These are phyloP conservation scores for Elysia chlorotica DNA, from an alignment of 1,140 invertebrate genomes.

Conservation along the genomic window DNA sequence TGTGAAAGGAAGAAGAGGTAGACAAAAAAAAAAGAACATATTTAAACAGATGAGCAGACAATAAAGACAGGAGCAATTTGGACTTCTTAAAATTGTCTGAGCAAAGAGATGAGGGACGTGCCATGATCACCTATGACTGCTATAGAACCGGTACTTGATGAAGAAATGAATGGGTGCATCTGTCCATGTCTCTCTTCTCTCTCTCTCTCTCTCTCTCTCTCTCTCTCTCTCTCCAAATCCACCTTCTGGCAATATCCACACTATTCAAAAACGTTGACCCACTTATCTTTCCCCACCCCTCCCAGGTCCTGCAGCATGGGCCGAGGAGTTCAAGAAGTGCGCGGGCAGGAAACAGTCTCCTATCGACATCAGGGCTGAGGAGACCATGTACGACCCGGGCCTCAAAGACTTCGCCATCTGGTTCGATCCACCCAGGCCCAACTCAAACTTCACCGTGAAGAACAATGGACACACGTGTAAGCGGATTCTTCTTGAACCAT, in stretches of 20 bases:
- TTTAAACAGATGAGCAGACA: no score
- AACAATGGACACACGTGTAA: constrained; percentile 57
- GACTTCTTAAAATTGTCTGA: no score
- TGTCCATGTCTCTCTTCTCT: neutral
- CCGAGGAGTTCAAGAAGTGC: constrained; percentile 45
- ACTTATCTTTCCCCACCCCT: neutral
- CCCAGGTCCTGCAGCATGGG: constrained; percentile 49
- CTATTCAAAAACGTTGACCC: neutral
- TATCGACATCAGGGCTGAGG: constrained; percentile 41
- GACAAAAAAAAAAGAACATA: no score
- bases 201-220: neutral
- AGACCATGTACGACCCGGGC: constrained; percentile 43
- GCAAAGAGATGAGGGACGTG: no score
- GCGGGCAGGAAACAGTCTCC: constrained; percentile 52
- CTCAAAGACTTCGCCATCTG: constrained; percentile 51
- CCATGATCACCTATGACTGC: no score
- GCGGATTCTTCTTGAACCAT: no score
- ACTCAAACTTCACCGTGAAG: constrained; percentile 40
- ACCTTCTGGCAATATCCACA: neutral
- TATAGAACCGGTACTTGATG: no score
- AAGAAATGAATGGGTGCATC: no score
- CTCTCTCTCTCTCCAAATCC: neutral
- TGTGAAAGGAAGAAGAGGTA: no score
- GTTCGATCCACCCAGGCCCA: constrained; percentile 46
- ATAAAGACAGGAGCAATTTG: no score